Conservation (phyloP, 2,113 vertebrate species). For the Turnix velox region DNA sequence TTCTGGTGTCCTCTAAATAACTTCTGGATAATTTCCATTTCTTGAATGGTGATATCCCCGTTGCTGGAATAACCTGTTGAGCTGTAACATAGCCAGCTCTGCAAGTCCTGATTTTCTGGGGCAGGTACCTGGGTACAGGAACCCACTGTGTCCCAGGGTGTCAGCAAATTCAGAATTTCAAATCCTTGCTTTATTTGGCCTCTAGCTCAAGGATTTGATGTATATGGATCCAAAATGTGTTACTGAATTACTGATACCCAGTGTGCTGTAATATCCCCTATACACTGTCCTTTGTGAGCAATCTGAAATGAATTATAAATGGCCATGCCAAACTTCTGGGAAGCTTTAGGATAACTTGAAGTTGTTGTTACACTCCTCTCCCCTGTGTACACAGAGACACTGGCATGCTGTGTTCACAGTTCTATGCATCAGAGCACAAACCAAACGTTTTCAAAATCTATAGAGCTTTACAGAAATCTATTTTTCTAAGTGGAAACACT, state of each 20-base stretch:
- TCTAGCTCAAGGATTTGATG: not conserved
- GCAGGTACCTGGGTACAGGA: not conserved
- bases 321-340: not conserved
- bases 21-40: not conserved
- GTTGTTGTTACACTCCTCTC: not conserved
- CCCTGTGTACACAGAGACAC: not conserved
- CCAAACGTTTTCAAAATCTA: not conserved
- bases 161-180: not conserved
- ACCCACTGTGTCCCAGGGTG: not conserved
- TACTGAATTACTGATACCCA: not conserved
- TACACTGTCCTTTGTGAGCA: not conserved
- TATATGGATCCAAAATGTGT: not conserved
- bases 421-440: not conserved
- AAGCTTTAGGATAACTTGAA: not conserved
- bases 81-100: not conserved
- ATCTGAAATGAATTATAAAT: not conserved
- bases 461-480: slow-evolving; percentile 41
- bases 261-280: not conserved
- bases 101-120: not conserved
- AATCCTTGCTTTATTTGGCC: not conserved
- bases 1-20: not conserved
- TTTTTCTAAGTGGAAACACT: slow-evolving; percentile 56
- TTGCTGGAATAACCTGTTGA: not conserved
- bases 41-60: not conserved
- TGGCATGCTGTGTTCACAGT: not conserved